Evolutionary conservation across 2,797 vertebrate genomes (phyloP), one percentile per base, ranked within the genome.

Genomic region (Anabas testudineus): DNA sequence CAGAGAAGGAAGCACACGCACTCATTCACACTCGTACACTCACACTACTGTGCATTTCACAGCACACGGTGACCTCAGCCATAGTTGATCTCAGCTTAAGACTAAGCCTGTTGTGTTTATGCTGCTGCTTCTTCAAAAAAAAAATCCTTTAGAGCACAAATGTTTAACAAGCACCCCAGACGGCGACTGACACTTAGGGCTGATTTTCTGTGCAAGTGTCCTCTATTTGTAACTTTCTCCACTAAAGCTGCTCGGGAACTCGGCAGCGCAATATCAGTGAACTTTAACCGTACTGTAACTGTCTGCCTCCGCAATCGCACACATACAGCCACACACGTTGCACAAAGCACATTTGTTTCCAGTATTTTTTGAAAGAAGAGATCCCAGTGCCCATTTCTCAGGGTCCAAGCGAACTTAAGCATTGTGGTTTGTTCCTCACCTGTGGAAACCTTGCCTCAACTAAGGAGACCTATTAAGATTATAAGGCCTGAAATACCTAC

Each of bases 331-430:
- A 30, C 28, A 37, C 30, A 53, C 32, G 52, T n/a, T 48, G 61
- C 42, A 46, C 36, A 19, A 39, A 59, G 32, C 51, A 71, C 70
- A 73, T 82, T 87, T 76, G 80, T 85, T 89, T 84, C 80, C 61
- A 80, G 74, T n/a, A 87, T 81, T 87, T 83, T 88, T 76, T 61
- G 74, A 71, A 62, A 81, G 80, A 83, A 79, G 72, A 80, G 76
- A 75, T 82, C 86, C 83, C 86, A 83, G 54, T 73, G 74, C 80
- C 88, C 89, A 89, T 84, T 89, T 92, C 93, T 94, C 93, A 93
- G 92, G 94, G 91, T 94, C 80, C 85, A 81, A 79, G 59, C 43
- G 14, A 78, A 87, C 73, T 78, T 64, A 71, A 70, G 86, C 46
- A 68, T 65, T 81, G 32, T 66, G 61, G 82, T 79, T 85, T 12